These are phyloP conservation scores for Leptopilina syphax DNA, from an alignment of 2,888 invertebrate genomes.

Conservation along the genomic window DNA sequence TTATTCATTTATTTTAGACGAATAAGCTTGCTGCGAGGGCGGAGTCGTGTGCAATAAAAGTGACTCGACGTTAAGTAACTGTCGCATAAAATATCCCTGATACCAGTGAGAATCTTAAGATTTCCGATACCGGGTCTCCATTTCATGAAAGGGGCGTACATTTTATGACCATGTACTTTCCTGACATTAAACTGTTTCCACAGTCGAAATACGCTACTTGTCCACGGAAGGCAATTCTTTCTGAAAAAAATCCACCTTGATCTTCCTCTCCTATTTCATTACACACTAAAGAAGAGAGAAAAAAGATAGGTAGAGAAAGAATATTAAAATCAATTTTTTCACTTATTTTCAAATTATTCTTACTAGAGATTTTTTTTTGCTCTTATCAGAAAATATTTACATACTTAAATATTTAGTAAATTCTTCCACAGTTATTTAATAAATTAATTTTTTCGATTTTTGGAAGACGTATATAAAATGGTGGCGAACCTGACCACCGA, in stretches of 20 bases:
- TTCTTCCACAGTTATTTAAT: too few species aligned
- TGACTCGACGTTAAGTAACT: conserved; percentile 30
- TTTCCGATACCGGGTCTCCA: conserved; percentile 13
- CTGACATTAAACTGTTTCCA: conserved; percentile 28
- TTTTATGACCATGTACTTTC: conserved; percentile 36
- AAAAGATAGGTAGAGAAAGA: too few species aligned
- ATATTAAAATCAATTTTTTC: too few species aligned
- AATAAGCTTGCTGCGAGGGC: neutral
- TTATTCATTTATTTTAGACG: conserved; percentile 24
- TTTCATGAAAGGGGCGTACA: conserved; percentile 33
- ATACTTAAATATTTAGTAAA: too few species aligned
- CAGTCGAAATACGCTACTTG: conserved; percentile 34
- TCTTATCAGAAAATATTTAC: too few species aligned
- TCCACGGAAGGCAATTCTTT: conserved; percentile 25
- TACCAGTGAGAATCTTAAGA: conserved; percentile 27
- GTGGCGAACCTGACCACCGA: too few species aligned
- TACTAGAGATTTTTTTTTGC: too few species aligned
- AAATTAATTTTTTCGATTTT: too few species aligned
- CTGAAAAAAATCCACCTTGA: neutral
- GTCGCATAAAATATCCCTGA: conserved; percentile 34
- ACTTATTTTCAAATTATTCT: too few species aligned
- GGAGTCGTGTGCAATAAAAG: conserved; percentile 9
- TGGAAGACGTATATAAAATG: too few species aligned
- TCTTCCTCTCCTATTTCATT: neutral
- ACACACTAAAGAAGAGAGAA: neutral